Base-by-base conservation (phyloP, 2,113 vertebrate genomes). In the Aegithalos caudatus region DNA sequence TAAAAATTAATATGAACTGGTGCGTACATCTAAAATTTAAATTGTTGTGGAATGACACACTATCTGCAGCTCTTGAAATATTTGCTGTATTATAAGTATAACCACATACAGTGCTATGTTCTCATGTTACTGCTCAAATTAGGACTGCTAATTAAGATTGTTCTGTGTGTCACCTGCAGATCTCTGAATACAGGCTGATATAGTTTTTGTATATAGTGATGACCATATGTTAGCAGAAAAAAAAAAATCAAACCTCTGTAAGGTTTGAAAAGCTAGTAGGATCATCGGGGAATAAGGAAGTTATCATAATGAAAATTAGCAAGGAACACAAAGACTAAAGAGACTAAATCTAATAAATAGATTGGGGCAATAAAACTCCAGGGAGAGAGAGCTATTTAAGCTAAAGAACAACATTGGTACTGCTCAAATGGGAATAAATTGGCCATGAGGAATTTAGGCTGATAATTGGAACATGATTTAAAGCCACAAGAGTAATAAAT, bases 391-490 rank as follows among this genome's bases (percentile, higher is more conserved):
- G 82, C 57, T 65, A 65, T 81, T 94, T 93, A 79, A 97, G 25
- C 5, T 72, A 10, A 88, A 92, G 58, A 95, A 82, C 16, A 94
- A 40, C 57, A 48, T 1, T 76, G 50, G 42, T 72, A 87, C 25
- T 53, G 56, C 77, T 76, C 87, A 94, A 85, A 92, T 70, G 67
- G 74, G 71, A 95, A 86, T 86, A 91, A 95, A 72, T 40, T 86
- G 11, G 62, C 74, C 42, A 53, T 77, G 45, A 92, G 79, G 67
- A 87, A 93, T 91, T 91, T 79, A 79, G 65, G 33, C 54, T 88
- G 48, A 80, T 94, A 94, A 90, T 44, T 95, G 57, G 65, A 94
- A 81, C 20, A 50, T 79, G 72, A 91, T 91, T 92, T 95, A 83
- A 89, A 84, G 53, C 13, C 78, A 71, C 56, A 71, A 51, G 69